A percentile compares a stretch with the other conserved stretches of the same genome.
Conservation (phyloP, 2,888 invertebrate species). For the Mythimna impura region DNA sequence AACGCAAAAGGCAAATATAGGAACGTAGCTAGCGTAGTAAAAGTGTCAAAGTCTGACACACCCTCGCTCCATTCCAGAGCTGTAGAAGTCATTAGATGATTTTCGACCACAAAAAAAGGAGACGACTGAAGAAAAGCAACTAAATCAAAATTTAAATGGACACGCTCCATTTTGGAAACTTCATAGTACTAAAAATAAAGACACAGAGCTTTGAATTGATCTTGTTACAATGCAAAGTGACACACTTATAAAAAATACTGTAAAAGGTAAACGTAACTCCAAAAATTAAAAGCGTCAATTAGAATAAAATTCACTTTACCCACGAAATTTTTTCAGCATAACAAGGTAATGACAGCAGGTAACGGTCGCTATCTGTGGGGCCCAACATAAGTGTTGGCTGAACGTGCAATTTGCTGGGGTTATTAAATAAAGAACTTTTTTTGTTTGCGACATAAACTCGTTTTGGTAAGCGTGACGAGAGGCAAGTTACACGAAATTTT, state of each 20-base stretch:
- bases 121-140: too few relatives aligned
- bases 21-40: too few relatives aligned
- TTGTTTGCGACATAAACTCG: slow-evolving; percentile 64
- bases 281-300: slow-evolving; percentile 30
- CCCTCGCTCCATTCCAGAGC: too few relatives aligned
- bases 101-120: too few relatives aligned
- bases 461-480: slow-evolving; percentile 64
- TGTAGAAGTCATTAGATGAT: too few relatives aligned
- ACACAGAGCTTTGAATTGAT: not conserved
- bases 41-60: too few relatives aligned
- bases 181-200: not conserved
- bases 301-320: slow-evolving; percentile 36
- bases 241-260: not conserved
- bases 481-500: slow-evolving; percentile 49
- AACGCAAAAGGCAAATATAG: too few relatives aligned
- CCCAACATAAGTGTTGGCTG: slow-evolving; percentile 63
- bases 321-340: slow-evolving; percentile 30
- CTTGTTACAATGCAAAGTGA: not conserved
- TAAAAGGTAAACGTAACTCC: slow-evolving; percentile 7
- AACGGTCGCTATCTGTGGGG: slow-evolving; percentile 45
- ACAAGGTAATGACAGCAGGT: slow-evolving; percentile 28
- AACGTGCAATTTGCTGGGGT: slow-evolving; percentile 66
- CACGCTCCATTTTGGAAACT: not conserved
- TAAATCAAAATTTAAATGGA: too few relatives aligned
- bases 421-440: slow-evolving; percentile 70